Conservation (phyloP, 2,888 invertebrate species). For the Microplitis manilae region DNA sequence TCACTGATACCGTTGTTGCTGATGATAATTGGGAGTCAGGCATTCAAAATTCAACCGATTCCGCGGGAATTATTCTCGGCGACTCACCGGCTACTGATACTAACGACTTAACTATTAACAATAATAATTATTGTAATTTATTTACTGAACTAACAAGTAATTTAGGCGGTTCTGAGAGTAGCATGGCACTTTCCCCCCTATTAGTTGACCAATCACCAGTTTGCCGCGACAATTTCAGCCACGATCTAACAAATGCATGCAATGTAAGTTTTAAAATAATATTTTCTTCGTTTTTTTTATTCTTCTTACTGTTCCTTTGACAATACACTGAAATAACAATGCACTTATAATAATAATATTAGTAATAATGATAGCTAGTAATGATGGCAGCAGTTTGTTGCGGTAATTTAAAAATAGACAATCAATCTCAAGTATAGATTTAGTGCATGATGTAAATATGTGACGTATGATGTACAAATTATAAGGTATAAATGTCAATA, state of each 20-base stretch:
- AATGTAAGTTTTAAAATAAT: conserved; percentile 64
- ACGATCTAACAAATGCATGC: conserved; percentile 65
- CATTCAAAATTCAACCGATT: not conserved
- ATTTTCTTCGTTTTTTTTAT: not conserved
- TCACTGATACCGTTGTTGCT: not conserved
- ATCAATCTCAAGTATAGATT: not conserved
- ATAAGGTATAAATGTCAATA: conserved; percentile 21
- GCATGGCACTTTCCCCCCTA: conserved; percentile 39
- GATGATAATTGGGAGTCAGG: not conserved
- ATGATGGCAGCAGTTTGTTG: not conserved
- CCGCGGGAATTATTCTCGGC: not conserved
- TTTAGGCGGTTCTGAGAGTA: conserved; percentile 40
- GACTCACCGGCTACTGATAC: conserved; percentile 26
- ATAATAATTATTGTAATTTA: conserved; percentile 33
- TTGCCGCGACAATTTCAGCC: conserved; percentile 61
- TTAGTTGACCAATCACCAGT: conserved; percentile 62
- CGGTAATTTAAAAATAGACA: not conserved
- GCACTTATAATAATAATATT: conserved; percentile 10
- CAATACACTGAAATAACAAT: conserved; percentile 7
- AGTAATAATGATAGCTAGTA: not conserved
- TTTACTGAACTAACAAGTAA: conserved; percentile 45
- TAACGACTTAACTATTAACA: conserved; percentile 37
- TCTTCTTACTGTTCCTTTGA: conserved; percentile 12
- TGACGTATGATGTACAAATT: not conserved
- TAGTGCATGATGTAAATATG: conserved; percentile 7